Evolutionary conservation across 2,797 vertebrate genomes (phyloP).

Genomic region (Octomys mimax): DNA sequence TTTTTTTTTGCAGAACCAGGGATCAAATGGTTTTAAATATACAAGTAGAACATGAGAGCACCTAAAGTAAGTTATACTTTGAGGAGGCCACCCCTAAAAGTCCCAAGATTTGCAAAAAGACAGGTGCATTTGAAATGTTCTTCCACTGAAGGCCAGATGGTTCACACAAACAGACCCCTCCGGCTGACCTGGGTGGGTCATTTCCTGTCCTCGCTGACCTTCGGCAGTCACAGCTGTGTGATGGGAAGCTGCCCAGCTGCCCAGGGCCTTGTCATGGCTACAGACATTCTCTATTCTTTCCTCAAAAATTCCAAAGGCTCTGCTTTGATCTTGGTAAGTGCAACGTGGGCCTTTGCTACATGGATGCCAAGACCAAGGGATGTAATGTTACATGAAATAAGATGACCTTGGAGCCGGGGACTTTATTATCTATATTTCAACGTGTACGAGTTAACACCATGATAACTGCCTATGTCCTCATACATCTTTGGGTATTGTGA

Average conservation of each 20-base stretch:
- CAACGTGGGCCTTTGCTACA: background rate
- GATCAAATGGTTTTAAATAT: background rate
- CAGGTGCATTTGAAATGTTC: background rate
- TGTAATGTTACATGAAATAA: background rate
- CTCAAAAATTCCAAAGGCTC: background rate
- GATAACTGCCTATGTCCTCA: background rate
- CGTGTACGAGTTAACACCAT: background rate
- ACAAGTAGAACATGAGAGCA: background rate
- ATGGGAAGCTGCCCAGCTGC: background rate
- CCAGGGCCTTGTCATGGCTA: background rate
- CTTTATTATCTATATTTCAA: conserved; percentile 36
- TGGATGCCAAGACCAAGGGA: background rate
- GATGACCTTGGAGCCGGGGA: background rate
- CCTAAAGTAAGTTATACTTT: background rate
- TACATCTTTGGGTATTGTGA: background rate
- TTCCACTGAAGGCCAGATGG: background rate
- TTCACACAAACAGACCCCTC: background rate
- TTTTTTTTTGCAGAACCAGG: background rate
- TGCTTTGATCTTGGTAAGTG: background rate
- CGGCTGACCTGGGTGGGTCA: too few species aligned
- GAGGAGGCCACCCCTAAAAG: background rate
- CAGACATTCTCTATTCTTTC: conserved; percentile 10
- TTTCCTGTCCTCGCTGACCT: background rate
- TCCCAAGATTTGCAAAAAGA: background rate
- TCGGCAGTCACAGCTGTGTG: background rate